Evolutionary conservation across 1,140 invertebrate genomes (phyloP).

Genomic region (Protaetia brevitarsis): DNA sequence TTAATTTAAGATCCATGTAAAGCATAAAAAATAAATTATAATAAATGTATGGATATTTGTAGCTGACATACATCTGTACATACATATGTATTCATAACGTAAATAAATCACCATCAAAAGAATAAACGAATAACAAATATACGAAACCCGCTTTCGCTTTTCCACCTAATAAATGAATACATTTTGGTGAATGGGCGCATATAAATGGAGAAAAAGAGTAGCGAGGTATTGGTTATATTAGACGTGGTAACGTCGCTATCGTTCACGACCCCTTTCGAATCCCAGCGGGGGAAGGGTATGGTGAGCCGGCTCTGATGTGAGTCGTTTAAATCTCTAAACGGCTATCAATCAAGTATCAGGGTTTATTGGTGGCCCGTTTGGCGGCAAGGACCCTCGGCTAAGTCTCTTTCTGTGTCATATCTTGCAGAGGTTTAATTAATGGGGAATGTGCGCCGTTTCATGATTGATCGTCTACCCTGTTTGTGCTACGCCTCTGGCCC

Average conservation of each 20-base stretch:
- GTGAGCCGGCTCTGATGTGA: neutral
- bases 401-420: constrained; percentile 4
- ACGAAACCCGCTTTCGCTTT: too few species aligned
- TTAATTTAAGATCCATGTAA: too few species aligned
- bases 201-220: neutral
- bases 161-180: neutral
- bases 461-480: neutral
- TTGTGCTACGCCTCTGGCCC: neutral
- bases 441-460: neutral
- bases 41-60: too few species aligned
- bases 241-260: neutral
- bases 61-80: too few species aligned
- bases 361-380: neutral
- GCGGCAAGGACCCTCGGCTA: neutral
- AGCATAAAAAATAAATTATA: too few species aligned
- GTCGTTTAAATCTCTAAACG: constrained; percentile 6
- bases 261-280: neutral
- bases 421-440: constrained; percentile 1
- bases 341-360: constrained; percentile 7
- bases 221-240: constrained; percentile 5
- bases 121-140: too few species aligned
- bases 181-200: neutral
- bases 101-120: too few species aligned
- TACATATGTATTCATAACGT: too few species aligned
- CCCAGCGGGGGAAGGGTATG: neutral